Percentiles rank a stretch among this genome's conserved stretches.
These are phyloP conservation scores for Saccopteryx bilineata DNA, from an alignment of 2,113 vertebrate species.

Conservation along the genomic window DNA sequence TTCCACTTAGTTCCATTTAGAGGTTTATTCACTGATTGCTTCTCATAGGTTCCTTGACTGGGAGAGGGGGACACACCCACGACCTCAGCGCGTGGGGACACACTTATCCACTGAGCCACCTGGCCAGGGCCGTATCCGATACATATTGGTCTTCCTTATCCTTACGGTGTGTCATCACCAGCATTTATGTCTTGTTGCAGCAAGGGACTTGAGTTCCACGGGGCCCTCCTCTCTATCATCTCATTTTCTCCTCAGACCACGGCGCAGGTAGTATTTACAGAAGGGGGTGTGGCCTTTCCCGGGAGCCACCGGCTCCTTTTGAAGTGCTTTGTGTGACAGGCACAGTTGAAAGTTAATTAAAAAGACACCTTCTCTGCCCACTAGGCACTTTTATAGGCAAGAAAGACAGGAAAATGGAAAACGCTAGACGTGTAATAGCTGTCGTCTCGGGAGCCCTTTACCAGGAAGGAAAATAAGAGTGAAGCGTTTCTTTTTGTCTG, in stretches of 20 bases:
- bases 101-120: no score
- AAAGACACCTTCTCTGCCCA: background rate
- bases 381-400: background rate
- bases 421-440: background rate
- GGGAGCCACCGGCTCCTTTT: background rate
- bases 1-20: no score
- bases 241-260: conserved; percentile 41
- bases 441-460: background rate
- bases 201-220: background rate
- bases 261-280: conserved; percentile 51
- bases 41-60: no score
- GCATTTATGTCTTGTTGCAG: background rate
- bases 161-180: conserved; percentile 13
- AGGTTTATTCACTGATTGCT: no score
- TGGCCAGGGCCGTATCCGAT: background rate
- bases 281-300: background rate
- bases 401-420: background rate
- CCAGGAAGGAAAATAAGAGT: background rate
- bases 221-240: background rate
- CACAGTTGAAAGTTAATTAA: background rate
- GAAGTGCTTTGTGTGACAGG: background rate
- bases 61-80: no score
- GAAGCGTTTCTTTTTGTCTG: background rate
- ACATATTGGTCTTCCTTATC: background rate
- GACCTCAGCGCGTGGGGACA: no score